phyloP scores from a whole-genome alignment of 2,888 invertebrate genomes.

The Rhagonycha fulva region DNA sequence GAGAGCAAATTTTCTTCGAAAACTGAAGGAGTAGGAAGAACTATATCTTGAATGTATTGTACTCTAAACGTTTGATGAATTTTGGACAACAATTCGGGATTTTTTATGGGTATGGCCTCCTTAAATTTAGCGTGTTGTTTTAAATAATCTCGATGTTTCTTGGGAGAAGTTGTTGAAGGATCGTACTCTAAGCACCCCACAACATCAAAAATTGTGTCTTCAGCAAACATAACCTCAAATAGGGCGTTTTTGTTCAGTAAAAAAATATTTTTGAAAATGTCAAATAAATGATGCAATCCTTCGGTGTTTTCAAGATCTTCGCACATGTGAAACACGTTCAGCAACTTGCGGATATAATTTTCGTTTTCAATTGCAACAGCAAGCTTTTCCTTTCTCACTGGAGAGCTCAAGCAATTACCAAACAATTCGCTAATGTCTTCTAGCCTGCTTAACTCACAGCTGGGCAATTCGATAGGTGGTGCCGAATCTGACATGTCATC shows the following conservation, averaged over 20 bases:
- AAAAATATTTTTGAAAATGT: slow-evolving; percentile 98
- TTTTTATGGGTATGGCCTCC: slow-evolving; percentile 93
- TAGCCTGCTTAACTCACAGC: slow-evolving; percentile 90
- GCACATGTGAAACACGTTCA: slow-evolving; percentile 94
- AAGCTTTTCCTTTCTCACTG: slow-evolving; percentile 91
- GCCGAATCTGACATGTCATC: slow-evolving; percentile 96
- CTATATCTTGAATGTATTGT: slow-evolving; percentile 99
- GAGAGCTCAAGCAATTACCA: slow-evolving; percentile 85
- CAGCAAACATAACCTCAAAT: slow-evolving; percentile 97
- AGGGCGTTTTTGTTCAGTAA: slow-evolving; percentile 95
- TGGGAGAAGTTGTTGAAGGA: slow-evolving; percentile 82
- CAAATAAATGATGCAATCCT: slow-evolving; percentile 93
- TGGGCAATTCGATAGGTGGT: slow-evolving; percentile 92
- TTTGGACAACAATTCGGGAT: slow-evolving; percentile 92
- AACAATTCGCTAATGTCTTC: slow-evolving; percentile 95
- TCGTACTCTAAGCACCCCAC: slow-evolving; percentile 99
- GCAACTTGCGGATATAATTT: slow-evolving; percentile 91
- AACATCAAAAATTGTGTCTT: slow-evolving; percentile 95
- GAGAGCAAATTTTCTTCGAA: slow-evolving; percentile 99
- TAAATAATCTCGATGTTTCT: slow-evolving; percentile 95
- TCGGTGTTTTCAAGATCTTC: slow-evolving; percentile 96
- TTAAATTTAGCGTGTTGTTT: slow-evolving; percentile 89
- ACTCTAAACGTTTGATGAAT: slow-evolving; percentile 99
- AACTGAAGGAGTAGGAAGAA: slow-evolving; percentile 96
- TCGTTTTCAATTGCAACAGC: slow-evolving; percentile 92